These are phyloP conservation scores for Hoplodrina ambigua DNA, from an alignment of 2,888 invertebrate genomes.

Conservation along the genomic window DNA sequence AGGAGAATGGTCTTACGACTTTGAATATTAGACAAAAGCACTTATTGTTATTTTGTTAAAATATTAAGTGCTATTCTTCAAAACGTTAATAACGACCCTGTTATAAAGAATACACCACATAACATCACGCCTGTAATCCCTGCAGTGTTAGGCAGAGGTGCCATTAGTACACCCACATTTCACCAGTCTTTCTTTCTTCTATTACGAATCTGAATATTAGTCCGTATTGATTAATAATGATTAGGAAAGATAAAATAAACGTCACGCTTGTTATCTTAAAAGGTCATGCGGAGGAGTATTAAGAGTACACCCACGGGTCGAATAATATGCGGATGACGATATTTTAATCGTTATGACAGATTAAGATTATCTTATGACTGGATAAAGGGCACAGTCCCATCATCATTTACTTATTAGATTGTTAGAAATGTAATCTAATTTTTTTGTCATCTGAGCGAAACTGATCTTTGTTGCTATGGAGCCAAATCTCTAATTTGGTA, in stretches of 20 bases:
- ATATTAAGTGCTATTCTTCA: background rate
- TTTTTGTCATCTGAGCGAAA: no score
- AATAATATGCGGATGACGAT: no score
- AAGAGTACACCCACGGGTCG: conserved; percentile 19
- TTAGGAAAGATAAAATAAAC: background rate
- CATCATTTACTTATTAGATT: no score
- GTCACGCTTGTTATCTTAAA: background rate
- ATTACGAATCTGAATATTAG: background rate
- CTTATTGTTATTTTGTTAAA: conserved; percentile 8
- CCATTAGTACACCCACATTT: no score
- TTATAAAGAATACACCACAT: no score
- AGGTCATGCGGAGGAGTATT: conserved; percentile 1
- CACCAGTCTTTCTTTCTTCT: no score
- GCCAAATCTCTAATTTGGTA: no score
- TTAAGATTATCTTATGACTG: background rate
- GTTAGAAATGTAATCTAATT: no score
- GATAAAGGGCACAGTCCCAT: background rate
- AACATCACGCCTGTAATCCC: no score
- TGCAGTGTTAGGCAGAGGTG: no score
- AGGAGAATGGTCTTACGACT: conserved; percentile 8
- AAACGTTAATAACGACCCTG: background rate
- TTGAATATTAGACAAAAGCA: background rate
- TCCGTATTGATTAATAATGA: background rate
- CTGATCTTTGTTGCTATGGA: no score
- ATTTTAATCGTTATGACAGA: conserved; percentile 3